Evolutionary conservation across 2,888 invertebrate genomes (phyloP).

Genomic region (Onchidella celtica): DNA sequence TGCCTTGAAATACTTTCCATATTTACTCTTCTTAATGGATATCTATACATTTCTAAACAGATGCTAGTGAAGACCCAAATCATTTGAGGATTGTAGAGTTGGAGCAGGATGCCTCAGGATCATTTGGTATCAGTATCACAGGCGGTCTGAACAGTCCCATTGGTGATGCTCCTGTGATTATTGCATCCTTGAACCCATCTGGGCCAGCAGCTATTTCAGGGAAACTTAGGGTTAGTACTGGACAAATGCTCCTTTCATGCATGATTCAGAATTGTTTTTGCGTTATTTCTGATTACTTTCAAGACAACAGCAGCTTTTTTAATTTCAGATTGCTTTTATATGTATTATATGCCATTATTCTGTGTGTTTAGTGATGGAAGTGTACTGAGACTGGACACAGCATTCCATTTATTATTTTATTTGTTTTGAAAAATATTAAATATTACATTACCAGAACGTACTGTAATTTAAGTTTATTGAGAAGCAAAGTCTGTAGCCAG

Average conservation of each 20-base stretch:
- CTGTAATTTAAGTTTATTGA: too few relatives aligned
- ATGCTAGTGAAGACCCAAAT: constrained; percentile 67
- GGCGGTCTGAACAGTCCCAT: constrained; percentile 76
- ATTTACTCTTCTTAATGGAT: too few relatives aligned
- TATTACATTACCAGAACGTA: too few relatives aligned
- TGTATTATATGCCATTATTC: too few relatives aligned
- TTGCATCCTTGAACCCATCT: constrained; percentile 73
- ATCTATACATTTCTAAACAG: constrained; percentile 53
- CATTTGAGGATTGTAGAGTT: constrained; percentile 72
- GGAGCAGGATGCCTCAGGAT: constrained; percentile 72
- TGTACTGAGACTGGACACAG: too few relatives aligned
- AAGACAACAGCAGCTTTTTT: neutral
- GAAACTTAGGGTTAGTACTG: constrained; percentile 68
- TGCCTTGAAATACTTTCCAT: too few relatives aligned
- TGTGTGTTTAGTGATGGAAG: too few relatives aligned
- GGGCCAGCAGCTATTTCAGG: constrained; percentile 75
- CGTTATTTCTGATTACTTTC: neutral
- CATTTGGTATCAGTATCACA: constrained; percentile 77
- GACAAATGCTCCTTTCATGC: too few relatives aligned
- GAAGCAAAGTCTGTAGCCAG: too few relatives aligned
- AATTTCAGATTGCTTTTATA: neutral
- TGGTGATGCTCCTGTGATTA: constrained; percentile 76
- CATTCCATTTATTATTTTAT: too few relatives aligned
- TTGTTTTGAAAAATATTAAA: too few relatives aligned
- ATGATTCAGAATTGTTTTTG: neutral